Base-by-base conservation (phyloP, 2,113 vertebrate genomes). In the Numida meleagris region DNA sequence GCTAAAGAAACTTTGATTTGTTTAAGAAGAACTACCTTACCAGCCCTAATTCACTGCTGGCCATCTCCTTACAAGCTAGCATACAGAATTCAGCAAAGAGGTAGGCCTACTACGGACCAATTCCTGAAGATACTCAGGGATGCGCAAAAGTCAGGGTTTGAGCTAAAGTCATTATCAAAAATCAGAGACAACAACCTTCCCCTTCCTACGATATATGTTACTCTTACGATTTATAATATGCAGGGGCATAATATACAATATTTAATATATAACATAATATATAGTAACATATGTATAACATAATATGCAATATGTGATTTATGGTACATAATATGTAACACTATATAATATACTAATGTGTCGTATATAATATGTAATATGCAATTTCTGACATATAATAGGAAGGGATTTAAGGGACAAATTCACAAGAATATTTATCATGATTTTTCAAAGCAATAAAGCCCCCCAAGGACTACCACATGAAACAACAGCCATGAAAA, bases 41-140 rank as follows among this genome's bases (percentile, higher is more conserved):
- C 5, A 9, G 38, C 6, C 4, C 12, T 59, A 59, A 81, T 25
- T 80, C 27, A 4, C 43, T 43, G 33, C 17, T 75, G 8, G 14
- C 14, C 65, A 34, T 17, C 12, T 72, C 73, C 16, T 91, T 58
- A 67, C 31, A 71, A 36, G 11, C 36, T 79, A 71, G 34, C 14
- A 18, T 27, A 51, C 0, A 0, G n/a, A 46, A 57, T 87, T 86
- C 51, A 24, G 42, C 43, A 72, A 17, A 34, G 42, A 62, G 29
- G 9, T 8, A 38, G 8, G 3, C 14, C 12, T 36, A 11, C 16
- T 25, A 42, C 34, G 21, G 21, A 70, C 2, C 11, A 43, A 6
- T 63, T 80, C 51, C 53, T 10, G 67, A 63, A 77, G 18, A 73
- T 59, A 55, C 4, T 73, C 21, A 72, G 45, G 20, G 4, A 55